Conservation (phyloP, 1,140 invertebrate genomes). For the Cotesia chilonis region DNA sequence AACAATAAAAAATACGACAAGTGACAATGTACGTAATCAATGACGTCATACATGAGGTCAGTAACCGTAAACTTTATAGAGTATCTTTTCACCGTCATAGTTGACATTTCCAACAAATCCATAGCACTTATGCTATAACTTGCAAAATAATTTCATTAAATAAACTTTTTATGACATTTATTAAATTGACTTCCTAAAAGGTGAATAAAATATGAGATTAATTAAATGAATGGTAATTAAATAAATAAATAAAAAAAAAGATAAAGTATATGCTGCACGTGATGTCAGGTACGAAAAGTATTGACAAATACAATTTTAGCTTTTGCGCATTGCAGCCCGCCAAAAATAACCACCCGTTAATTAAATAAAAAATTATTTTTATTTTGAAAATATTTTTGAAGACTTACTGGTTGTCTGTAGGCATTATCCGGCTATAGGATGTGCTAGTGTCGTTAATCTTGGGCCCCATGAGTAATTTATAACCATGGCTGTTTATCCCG, state of each 20-base stretch:
- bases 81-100: slow-evolving; percentile 8
- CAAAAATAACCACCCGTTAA: slow-evolving; percentile 16
- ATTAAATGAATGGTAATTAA: slow-evolving; percentile 2
- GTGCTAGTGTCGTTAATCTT: slow-evolving; percentile 44
- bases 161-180: neutral
- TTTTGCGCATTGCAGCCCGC: slow-evolving; percentile 14
- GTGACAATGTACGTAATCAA: slow-evolving; percentile 19
- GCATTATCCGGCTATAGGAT: slow-evolving; percentile 46
- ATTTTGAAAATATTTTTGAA: neutral
- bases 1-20: slow-evolving; percentile 1
- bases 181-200: neutral
- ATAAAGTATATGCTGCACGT: neutral
- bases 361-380: neutral
- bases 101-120: neutral
- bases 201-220: neutral
- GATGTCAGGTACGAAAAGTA: slow-evolving; percentile 1
- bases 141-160: neutral
- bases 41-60: slow-evolving; percentile 31
- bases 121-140: neutral
- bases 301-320: slow-evolving; percentile 20
- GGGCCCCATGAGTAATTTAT: slow-evolving; percentile 37
- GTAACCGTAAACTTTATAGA: slow-evolving; percentile 14
- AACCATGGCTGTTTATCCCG: slow-evolving; percentile 40
- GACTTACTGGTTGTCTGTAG: slow-evolving; percentile 46
- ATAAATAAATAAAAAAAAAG: neutral